Conservation (phyloP, 1,140 invertebrate species). For the Thalassaphorura encarpata region DNA sequence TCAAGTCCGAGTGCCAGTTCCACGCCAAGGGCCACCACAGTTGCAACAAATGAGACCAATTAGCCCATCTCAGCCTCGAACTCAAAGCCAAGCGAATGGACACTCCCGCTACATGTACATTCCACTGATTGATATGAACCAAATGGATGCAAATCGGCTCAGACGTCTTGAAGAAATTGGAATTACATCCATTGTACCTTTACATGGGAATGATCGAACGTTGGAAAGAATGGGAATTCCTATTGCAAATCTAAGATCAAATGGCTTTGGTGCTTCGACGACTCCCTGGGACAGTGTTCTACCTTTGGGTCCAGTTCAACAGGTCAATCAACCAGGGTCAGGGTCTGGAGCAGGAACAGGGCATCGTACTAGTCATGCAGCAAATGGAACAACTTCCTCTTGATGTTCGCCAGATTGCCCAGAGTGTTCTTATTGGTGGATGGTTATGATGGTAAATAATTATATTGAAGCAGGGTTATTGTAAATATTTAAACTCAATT, state of each 20-base stretch:
- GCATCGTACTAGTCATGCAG: too few species aligned
- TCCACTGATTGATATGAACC: conserved; percentile 21
- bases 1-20: not conserved
- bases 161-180: conserved; percentile 19
- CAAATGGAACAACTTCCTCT: too few species aligned
- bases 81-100: not conserved
- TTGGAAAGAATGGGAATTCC: conserved; percentile 23
- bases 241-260: conserved; percentile 7
- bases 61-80: not conserved
- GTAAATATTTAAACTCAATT: too few species aligned
- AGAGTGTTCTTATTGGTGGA: too few species aligned
- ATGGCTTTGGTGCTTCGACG: not conserved
- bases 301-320: conserved; percentile 19
- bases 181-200: conserved; percentile 17
- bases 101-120: conserved; percentile 10
- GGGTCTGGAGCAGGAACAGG: too few species aligned
- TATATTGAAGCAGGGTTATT: too few species aligned
- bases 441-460: too few species aligned
- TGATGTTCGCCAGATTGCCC: too few species aligned
- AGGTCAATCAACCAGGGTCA: too few species aligned
- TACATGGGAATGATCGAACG: conserved; percentile 16
- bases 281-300: conserved; percentile 18
- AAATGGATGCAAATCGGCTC: conserved; percentile 9
- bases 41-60: not conserved
- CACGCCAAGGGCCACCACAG: not conserved